A percentile compares a stretch with the other conserved stretches of the same genome.
Evolutionary conservation across 1,140 invertebrate species (phyloP).

Genomic region (Probaryconus sp.): DNA sequence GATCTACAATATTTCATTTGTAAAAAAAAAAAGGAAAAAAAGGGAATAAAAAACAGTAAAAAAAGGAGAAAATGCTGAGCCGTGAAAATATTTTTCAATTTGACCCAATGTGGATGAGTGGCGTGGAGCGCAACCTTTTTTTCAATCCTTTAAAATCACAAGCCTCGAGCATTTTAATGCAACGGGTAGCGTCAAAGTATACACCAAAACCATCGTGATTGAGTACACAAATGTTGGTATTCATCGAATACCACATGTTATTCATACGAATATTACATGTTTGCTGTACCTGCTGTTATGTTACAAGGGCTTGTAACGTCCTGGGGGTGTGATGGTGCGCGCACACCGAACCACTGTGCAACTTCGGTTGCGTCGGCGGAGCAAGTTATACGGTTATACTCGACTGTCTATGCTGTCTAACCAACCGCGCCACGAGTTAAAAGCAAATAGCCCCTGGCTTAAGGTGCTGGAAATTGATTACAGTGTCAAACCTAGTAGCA

Average conservation of each 20-base stretch:
- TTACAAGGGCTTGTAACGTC: conserved; percentile 50
- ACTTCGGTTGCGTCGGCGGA: conserved; percentile 23
- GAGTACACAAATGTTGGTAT: conserved; percentile 61
- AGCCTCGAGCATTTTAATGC: conserved; percentile 58
- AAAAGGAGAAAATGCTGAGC: conserved; percentile 27
- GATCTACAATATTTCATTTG: conserved; percentile 53
- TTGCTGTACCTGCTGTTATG: conserved; percentile 58
- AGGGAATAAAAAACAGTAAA: conserved; percentile 1
- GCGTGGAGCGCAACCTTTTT: conserved; percentile 25
- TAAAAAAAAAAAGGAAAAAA: conserved; percentile 10
- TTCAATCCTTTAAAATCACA: conserved; percentile 60
- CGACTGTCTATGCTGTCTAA: conserved; percentile 58
- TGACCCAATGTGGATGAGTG: conserved; percentile 37
- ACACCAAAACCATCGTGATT: conserved; percentile 58
- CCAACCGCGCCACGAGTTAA: conserved; percentile 55
- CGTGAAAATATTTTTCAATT: conserved; percentile 58
- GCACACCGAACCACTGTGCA: conserved; percentile 26
- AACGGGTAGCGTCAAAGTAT: conserved; percentile 60
- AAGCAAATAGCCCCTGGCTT: conserved; percentile 62
- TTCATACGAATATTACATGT: conserved; percentile 64
- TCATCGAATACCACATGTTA: no score
- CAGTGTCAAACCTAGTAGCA: conserved; percentile 59
- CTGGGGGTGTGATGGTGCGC: background rate
- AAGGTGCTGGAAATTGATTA: conserved; percentile 64
- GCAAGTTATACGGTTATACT: conserved; percentile 56